phyloP scores from a whole-genome alignment of 2,888 invertebrate genomes.

The Tachystola acroxantha region DNA sequence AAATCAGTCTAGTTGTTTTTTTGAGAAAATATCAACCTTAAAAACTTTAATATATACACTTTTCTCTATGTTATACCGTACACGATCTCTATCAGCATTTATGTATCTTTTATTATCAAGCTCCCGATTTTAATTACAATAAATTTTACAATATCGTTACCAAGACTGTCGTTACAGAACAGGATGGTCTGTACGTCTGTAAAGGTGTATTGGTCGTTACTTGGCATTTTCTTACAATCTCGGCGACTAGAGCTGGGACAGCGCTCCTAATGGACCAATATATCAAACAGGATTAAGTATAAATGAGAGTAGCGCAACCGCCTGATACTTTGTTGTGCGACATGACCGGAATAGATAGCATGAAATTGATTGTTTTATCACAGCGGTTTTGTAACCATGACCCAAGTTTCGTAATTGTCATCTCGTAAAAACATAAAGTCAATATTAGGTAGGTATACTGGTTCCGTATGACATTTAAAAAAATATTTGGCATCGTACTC shows the following conservation, averaged over 20 bases:
- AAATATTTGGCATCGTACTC: too few species aligned
- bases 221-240: constrained; percentile 62
- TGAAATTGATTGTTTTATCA: constrained; percentile 36
- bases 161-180: too few species aligned
- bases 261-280: constrained; percentile 68
- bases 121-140: too few species aligned
- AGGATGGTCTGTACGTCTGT: constrained; percentile 24
- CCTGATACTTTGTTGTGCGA: constrained; percentile 56
- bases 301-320: constrained; percentile 61
- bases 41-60: too few species aligned
- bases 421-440: neutral
- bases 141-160: too few species aligned
- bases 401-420: neutral
- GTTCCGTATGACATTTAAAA: too few species aligned
- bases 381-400: constrained; percentile 14
- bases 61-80: too few species aligned
- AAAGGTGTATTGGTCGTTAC: constrained; percentile 44
- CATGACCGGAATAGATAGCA: constrained; percentile 51
- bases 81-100: too few species aligned
- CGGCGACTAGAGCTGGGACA: constrained; percentile 52
- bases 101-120: too few species aligned
- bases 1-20: too few species aligned
- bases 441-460: too few species aligned
- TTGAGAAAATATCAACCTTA: too few species aligned
- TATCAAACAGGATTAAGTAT: constrained; percentile 72